Conservation (phyloP, 2,113 vertebrate genomes). For the Cololabis saira region DNA sequence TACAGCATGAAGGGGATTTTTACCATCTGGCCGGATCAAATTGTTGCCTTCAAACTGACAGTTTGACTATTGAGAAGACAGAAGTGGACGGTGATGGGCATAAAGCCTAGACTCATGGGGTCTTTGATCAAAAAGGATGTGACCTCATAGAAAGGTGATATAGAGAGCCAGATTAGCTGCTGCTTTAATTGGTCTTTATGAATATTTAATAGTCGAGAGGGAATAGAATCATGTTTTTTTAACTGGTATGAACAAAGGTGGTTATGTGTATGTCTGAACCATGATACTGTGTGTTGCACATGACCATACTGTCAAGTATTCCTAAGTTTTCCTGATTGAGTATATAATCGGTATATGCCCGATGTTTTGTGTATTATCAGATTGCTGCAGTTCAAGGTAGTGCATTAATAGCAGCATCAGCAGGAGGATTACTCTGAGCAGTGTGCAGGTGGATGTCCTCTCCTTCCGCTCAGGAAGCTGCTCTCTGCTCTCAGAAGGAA, state of each 20-base stretch:
- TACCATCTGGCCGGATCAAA: constrained; percentile 20
- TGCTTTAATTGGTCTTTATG: constrained; percentile 97
- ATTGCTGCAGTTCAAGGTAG: constrained; percentile 31
- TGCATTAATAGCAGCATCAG: constrained; percentile 50
- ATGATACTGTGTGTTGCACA: neutral
- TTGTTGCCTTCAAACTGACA: constrained; percentile 28
- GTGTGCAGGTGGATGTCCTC: constrained; percentile 79
- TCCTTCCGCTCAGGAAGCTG: constrained; percentile 54
- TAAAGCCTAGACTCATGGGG: constrained; percentile 76
- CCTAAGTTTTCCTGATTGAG: constrained; percentile 13
- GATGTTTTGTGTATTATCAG: constrained; percentile 39
- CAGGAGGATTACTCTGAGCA: constrained; percentile 69
- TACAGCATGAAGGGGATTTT: constrained; percentile 6
- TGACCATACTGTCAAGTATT: neutral
- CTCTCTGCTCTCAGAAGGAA: constrained; percentile 82
- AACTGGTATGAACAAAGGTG: constrained; percentile 82
- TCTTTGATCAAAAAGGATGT: constrained; percentile 82
- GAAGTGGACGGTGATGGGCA: constrained; percentile 27
- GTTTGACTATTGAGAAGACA: constrained; percentile 17
- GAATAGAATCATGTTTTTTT: constrained; percentile 92
- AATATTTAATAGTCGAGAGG: constrained; percentile 96
- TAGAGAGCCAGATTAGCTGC: constrained; percentile 85
- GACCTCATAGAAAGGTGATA: constrained; percentile 88
- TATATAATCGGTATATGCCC: constrained; percentile 16
- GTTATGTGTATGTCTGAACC: neutral